Evolutionary conservation across 2,797 vertebrate genomes (phyloP).

Genomic region (Micropoecilia bifurca): DNA sequence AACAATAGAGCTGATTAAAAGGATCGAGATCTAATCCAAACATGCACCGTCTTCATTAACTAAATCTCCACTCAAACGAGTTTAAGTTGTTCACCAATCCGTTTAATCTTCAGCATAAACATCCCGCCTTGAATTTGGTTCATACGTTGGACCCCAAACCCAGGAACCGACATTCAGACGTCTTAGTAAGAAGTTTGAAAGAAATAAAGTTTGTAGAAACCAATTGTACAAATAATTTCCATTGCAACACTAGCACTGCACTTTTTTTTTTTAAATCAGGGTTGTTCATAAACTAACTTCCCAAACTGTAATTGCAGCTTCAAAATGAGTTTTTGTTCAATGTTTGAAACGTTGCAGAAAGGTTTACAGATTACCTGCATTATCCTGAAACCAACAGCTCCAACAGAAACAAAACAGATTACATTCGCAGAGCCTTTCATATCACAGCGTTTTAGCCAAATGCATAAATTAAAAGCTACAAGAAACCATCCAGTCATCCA

Average conservation of each 20-base stretch:
- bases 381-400: background rate
- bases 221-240: background rate
- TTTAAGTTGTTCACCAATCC: background rate
- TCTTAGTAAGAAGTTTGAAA: background rate
- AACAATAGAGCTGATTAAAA: constrained; percentile 68
- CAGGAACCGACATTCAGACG: background rate
- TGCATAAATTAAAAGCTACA: background rate
- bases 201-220: background rate
- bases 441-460: background rate
- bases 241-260: background rate
- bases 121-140: background rate
- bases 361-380: background rate
- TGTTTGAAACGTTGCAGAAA: background rate
- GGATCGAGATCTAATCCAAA: constrained; percentile 63
- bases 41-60: constrained; percentile 54
- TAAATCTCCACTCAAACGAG: constrained; percentile 33
- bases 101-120: constrained; percentile 4
- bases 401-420: background rate
- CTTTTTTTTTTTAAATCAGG: no score
- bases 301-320: background rate
- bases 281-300: background rate
- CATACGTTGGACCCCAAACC: background rate
- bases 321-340: background rate
- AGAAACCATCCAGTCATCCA: background rate
- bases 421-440: constrained; percentile 8